Conservation (phyloP, 2,797 vertebrate species). For the Calcarius lapponicus region DNA sequence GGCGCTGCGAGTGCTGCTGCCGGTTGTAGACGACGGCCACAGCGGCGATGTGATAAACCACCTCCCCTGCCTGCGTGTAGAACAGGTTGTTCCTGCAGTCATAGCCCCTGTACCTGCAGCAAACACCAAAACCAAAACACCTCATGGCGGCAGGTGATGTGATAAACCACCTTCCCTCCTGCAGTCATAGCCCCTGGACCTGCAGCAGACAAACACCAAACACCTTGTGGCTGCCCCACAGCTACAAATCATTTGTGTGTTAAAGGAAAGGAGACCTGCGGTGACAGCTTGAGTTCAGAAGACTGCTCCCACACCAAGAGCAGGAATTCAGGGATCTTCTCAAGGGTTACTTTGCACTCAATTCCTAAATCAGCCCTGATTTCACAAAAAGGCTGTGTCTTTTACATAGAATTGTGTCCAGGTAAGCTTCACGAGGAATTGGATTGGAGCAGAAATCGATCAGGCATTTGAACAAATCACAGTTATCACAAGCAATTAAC, state of each 20-base stretch:
- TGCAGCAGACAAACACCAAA: conserved; percentile 64
- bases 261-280: not conserved
- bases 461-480: not conserved
- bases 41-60: conserved; percentile 92
- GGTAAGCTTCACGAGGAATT: not conserved
- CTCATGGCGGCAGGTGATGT: conserved; percentile 65
- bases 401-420: not conserved
- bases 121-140: not conserved
- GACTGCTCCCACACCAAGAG: not conserved
- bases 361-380: not conserved
- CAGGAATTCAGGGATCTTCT: not conserved
- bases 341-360: not conserved
- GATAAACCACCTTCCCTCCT: conserved; percentile 91
- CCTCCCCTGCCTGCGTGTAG: conserved; percentile 92
- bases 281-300: not conserved
- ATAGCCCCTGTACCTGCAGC: conserved; percentile 89
- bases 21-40: conserved; percentile 89
- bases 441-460: not conserved
- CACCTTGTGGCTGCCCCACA: not conserved
- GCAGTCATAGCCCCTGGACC: conserved; percentile 86
- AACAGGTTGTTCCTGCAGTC: conserved; percentile 96
- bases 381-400: not conserved
- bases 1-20: conserved; percentile 88
- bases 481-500: not conserved
- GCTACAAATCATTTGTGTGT: not conserved